These are phyloP conservation scores for Brachionus paranguensis DNA, from an alignment of 1,140 invertebrate genomes.

Conservation along the genomic window DNA sequence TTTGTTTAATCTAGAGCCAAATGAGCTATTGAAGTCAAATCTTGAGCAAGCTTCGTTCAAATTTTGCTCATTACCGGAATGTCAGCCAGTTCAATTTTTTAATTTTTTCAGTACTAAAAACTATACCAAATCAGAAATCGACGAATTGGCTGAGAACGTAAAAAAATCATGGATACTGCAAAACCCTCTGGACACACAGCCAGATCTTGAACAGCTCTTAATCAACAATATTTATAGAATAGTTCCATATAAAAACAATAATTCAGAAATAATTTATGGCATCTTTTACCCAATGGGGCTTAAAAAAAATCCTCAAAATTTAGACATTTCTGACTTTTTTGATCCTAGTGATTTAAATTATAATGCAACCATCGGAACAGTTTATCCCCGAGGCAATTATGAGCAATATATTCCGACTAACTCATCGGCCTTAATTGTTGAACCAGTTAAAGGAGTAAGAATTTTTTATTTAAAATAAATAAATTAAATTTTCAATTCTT, in stretches of 20 bases:
- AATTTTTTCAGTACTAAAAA: neutral
- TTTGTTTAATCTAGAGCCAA: neutral
- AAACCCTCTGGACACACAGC: neutral
- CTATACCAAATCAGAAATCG: neutral
- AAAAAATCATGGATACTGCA: neutral
- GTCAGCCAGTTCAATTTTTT: neutral
- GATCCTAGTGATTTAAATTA: neutral
- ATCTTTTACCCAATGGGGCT: neutral
- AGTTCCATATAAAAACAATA: neutral
- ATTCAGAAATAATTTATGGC: neutral
- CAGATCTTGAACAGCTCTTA: neutral
- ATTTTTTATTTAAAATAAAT: neutral
- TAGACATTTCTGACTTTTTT: neutral
- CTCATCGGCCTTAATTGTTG: neutral
- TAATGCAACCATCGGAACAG: neutral
- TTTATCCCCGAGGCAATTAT: neutral
- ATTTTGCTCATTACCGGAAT: neutral
- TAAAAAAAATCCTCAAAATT: neutral
- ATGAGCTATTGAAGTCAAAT: neutral
- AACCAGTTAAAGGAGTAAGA: neutral
- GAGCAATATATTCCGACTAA: neutral
- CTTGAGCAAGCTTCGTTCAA: neutral
- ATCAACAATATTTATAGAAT: neutral
- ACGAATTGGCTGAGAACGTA: neutral
- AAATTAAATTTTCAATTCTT: neutral